phyloP scores from a whole-genome alignment of 2,888 invertebrate genomes.

The Drosophila lutescens region DNA sequence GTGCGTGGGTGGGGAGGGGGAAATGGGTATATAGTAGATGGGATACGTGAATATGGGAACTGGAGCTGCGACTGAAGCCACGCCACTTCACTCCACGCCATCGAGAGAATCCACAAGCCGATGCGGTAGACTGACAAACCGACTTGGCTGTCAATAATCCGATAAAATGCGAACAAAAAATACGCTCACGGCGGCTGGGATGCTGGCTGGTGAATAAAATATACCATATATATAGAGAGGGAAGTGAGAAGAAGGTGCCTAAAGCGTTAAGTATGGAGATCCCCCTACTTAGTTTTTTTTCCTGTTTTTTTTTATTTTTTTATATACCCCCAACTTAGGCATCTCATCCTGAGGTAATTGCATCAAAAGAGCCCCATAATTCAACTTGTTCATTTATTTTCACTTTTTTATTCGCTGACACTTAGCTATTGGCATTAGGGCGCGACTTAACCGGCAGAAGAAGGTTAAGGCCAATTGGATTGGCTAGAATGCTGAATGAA shows the following conservation, averaged over 20 bases:
- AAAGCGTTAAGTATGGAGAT: conserved; percentile 48
- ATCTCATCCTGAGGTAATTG: conserved; percentile 36
- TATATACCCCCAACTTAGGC: conserved; percentile 3
- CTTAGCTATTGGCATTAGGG: conserved; percentile 36
- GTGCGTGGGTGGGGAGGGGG: conserved; percentile 33
- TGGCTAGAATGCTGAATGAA: conserved; percentile 8
- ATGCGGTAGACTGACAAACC: conserved; percentile 41
- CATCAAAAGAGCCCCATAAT: conserved; percentile 37
- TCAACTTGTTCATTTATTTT: conserved; percentile 28
- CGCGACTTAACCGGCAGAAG: conserved; percentile 6
- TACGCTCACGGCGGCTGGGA: conserved; percentile 8
- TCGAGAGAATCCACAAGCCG: conserved; percentile 26
- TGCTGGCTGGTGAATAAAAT: neutral
- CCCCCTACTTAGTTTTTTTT: neutral
- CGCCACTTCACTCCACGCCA: conserved; percentile 1
- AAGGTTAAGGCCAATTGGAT: conserved; percentile 41
- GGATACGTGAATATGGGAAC: neutral
- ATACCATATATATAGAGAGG: neutral
- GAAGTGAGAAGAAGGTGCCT: conserved; percentile 66
- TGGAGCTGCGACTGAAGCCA: conserved; percentile 25
- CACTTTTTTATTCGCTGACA: conserved; percentile 5
- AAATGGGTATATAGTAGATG: neutral
- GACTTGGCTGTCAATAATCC: conserved; percentile 64
- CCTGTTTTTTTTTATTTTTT: neutral
- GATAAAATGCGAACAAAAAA: conserved; percentile 60